A percentile compares a stretch with the other conserved stretches of the same genome.
These are phyloP conservation scores for Heptascelio sp. DNA, from an alignment of 2,888 invertebrate species.

Conservation along the genomic window DNA sequence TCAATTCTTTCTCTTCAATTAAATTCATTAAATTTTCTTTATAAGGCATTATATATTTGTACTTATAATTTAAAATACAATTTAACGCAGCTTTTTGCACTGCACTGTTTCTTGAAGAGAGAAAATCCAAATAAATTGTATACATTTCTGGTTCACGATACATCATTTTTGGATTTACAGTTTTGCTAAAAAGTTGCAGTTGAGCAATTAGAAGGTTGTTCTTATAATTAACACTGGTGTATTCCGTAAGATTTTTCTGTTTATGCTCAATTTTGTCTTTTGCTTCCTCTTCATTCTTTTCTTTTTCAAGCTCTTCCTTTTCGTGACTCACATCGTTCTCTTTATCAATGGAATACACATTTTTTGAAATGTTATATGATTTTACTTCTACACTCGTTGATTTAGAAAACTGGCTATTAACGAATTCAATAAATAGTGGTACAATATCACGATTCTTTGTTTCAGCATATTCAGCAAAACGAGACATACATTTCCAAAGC, in stretches of 20 bases:
- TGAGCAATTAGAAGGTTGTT: conserved; percentile 87
- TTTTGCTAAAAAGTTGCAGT: conserved; percentile 92
- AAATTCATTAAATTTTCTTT: conserved; percentile 93
- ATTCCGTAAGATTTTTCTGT: neutral
- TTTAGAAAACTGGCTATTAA: conserved; percentile 89
- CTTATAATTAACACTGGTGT: conserved; percentile 70
- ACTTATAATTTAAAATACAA: conserved; percentile 96
- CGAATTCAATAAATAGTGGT: conserved; percentile 93
- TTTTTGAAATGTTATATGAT: conserved; percentile 86
- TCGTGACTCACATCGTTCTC: no score
- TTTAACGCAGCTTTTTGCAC: conserved; percentile 96
- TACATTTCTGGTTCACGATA: conserved; percentile 92
- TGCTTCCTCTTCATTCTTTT: conserved; percentile 69
- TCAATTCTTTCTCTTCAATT: conserved; percentile 96
- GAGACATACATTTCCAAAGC: conserved; percentile 93
- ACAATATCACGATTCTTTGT: conserved; percentile 94
- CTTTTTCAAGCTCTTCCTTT: conserved; percentile 82
- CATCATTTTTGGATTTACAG: conserved; percentile 94
- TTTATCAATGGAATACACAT: no score
- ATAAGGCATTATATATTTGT: conserved; percentile 93
- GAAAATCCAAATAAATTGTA: conserved; percentile 92
- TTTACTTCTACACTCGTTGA: conserved; percentile 86
- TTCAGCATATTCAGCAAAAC: conserved; percentile 93
- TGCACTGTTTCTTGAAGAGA: conserved; percentile 92
- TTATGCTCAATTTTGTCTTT: neutral